phyloP scores from a whole-genome alignment of 2,888 invertebrate genomes.

The Xylocampa areola region DNA sequence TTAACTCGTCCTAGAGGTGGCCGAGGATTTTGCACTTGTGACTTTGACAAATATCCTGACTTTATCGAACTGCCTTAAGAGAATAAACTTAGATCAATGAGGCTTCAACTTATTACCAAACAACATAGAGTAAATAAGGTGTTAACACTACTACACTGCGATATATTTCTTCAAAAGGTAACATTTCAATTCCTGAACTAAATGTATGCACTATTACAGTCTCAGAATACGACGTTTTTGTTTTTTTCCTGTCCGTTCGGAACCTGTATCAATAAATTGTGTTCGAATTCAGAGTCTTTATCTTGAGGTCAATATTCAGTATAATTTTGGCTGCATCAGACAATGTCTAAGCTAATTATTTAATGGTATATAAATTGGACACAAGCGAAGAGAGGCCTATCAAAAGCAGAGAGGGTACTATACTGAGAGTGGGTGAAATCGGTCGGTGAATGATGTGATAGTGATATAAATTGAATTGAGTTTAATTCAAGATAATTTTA shows the following conservation, averaged over 20 bases:
- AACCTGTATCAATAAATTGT: neutral
- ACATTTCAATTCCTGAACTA: slow-evolving; percentile 3
- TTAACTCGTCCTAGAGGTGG: slow-evolving; percentile 57
- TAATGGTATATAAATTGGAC: too few relatives aligned
- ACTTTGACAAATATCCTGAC: slow-evolving; percentile 68
- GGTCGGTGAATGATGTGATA: too few relatives aligned
- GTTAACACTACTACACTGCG: slow-evolving; percentile 8
- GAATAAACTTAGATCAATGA: slow-evolving; percentile 35
- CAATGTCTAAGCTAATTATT: too few relatives aligned
- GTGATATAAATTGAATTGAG: too few relatives aligned
- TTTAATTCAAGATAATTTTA: too few relatives aligned
- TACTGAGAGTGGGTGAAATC: too few relatives aligned
- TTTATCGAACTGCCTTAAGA: slow-evolving; percentile 48
- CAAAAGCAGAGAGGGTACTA: too few relatives aligned
- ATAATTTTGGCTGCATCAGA: too few relatives aligned
- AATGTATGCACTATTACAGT: neutral
- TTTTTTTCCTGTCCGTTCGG: neutral
- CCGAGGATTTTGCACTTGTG: slow-evolving; percentile 66
- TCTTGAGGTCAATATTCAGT: neutral
- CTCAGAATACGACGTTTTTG: neutral
- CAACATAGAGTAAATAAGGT: slow-evolving; percentile 11
- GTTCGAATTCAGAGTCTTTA: neutral
- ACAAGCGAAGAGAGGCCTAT: too few relatives aligned
- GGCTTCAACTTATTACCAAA: slow-evolving; percentile 5
- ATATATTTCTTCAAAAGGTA: slow-evolving; percentile 3